Conservation (phyloP, 2,888 invertebrate genomes). For the Ceratothoa steindachneri region DNA sequence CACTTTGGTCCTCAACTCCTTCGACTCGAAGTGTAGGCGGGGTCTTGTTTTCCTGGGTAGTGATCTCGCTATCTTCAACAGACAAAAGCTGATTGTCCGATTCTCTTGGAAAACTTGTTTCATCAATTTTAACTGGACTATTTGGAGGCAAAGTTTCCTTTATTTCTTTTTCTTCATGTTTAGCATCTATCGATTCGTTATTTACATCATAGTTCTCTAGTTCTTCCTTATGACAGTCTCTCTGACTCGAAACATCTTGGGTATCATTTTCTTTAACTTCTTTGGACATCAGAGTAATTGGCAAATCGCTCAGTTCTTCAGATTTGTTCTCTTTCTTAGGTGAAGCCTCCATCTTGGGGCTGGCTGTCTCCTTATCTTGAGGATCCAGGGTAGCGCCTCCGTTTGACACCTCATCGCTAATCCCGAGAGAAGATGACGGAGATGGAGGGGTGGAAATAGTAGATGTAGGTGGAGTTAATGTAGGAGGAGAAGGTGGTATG, state of each 20-base stretch:
- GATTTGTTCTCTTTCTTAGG: neutral
- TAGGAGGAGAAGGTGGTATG: neutral
- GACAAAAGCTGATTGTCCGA: neutral
- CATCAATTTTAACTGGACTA: neutral
- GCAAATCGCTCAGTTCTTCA: too few relatives aligned
- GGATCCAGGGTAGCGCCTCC: neutral
- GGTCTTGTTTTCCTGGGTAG: neutral
- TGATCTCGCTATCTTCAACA: neutral
- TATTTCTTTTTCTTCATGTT: slow-evolving; percentile 21
- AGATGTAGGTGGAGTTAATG: neutral
- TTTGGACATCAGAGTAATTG: too few relatives aligned
- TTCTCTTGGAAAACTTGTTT: neutral
- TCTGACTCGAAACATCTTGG: neutral
- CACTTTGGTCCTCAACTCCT: neutral
- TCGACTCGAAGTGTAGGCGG: neutral
- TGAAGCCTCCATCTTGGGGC: neutral
- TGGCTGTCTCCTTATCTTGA: neutral
- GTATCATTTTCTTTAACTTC: slow-evolving; percentile 22
- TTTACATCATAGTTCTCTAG: neutral
- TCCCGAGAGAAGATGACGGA: neutral
- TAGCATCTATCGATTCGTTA: slow-evolving; percentile 1
- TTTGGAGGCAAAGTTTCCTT: neutral
- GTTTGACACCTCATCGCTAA: neutral
- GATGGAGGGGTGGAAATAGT: neutral
- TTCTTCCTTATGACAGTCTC: neutral